These are phyloP conservation scores for Morpho deidamia DNA, from an alignment of 2,888 invertebrate species.

Conservation along the genomic window DNA sequence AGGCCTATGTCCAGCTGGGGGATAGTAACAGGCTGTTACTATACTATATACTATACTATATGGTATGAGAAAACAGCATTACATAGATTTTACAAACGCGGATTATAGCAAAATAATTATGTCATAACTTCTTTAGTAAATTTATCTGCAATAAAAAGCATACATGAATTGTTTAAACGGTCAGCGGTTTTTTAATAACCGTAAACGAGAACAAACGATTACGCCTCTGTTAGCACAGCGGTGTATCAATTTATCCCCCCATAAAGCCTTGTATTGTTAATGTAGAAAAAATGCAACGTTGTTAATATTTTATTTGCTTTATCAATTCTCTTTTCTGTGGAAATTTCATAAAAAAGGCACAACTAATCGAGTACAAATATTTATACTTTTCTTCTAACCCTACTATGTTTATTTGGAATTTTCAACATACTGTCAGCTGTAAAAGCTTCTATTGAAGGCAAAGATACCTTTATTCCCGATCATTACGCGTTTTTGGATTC, in stretches of 20 bases:
- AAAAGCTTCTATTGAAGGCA: too few relatives aligned
- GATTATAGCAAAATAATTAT: too few relatives aligned
- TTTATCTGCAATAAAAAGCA: background rate
- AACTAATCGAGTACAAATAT: too few relatives aligned
- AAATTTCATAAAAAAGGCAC: background rate
- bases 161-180: conserved; percentile 1
- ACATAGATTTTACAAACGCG: background rate
- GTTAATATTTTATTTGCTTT: background rate
- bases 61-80: too few relatives aligned
- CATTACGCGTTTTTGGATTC: too few relatives aligned
- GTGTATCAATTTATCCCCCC: conserved; percentile 17
- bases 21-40: too few relatives aligned
- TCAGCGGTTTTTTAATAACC: conserved; percentile 17
- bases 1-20: too few relatives aligned
- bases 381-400: too few relatives aligned
- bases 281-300: background rate
- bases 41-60: too few relatives aligned
- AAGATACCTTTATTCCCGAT: too few relatives aligned
- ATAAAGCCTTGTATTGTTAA: conserved; percentile 3
- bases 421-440: too few relatives aligned
- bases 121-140: background rate
- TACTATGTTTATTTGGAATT: too few relatives aligned
- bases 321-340: background rate
- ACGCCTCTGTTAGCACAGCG: conserved; percentile 18
- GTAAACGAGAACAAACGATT: conserved; percentile 20